Evolutionary conservation across 2,888 invertebrate genomes (phyloP), one percentile per base, ranked within the genome.

Genomic region (Hymenopus coronatus): DNA sequence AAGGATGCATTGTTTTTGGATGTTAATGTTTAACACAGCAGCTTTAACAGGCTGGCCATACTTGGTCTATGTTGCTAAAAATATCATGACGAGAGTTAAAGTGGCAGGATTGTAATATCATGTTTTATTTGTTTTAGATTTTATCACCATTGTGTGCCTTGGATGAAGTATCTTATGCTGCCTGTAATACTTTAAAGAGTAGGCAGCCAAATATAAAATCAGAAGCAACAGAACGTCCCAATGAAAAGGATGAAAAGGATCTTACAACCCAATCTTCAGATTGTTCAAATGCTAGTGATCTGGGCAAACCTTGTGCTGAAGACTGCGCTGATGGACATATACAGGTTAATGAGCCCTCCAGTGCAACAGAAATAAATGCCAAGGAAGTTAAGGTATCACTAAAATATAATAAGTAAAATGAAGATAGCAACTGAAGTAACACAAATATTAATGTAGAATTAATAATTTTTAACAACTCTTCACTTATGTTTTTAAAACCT

Each of bases 131-230:
- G 20, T 40, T 85, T 27, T 54, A 89, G 89, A 88, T 86, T 25
- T 33, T 88, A 28, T 82, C 88, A 20, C 88, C 89, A 82, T 30
- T 88, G 28, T 86, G 89, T 88, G 88, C 88, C 88, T 89, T 88
- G 88, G 89, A 89, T 83, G 89, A 89, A 83, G 89, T 89, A 15
- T 89, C 89, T 27, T 88, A 88, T 70, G 20, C 88, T 25, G 81
- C 83, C 14, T 88, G 89, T 27, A 89, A 86, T 25, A 89, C 89
- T 28, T 28, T 89, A 27, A 88, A 89, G 28, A 40, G 33, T 9
- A 87, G 82, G 82, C 81, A 82, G 20, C 82, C 28, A 20, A 25
- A 12, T 12, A 46, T n/a, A 14, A 85, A 85, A 54, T 46, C 54
- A 15, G 82, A 81, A 30, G 33, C 28, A 82, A 28, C 40, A 30